phyloP scores from a whole-genome alignment of 2,888 invertebrate genomes.

The Phalera bucephala region DNA sequence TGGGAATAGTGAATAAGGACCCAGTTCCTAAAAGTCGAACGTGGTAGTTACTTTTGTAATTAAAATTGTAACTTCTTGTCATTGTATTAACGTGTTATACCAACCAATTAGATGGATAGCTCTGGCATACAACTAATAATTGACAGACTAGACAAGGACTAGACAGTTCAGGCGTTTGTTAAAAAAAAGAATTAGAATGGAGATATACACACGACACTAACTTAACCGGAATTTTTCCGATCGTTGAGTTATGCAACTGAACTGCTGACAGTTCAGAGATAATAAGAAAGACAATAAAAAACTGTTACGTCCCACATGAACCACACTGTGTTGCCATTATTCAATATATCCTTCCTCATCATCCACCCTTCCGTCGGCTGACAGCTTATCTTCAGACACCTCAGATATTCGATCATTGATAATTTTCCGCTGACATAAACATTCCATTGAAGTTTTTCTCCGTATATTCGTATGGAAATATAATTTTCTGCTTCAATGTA shows the following conservation, averaged over 20 bases:
- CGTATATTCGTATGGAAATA: slow-evolving; percentile 54
- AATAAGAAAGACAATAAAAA: too few species aligned
- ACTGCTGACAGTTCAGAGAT: too few species aligned
- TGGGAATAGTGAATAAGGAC: too few species aligned
- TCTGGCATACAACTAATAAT: too few species aligned
- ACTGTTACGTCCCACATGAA: neutral
- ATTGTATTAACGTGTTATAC: too few species aligned
- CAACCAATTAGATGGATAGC: too few species aligned
- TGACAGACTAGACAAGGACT: too few species aligned
- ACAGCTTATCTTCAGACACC: slow-evolving; percentile 32
- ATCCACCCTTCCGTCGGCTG: slow-evolving; percentile 21
- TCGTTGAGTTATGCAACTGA: too few species aligned
- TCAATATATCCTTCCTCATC: slow-evolving; percentile 32
- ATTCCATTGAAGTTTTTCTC: slow-evolving; percentile 43
- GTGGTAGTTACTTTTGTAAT: slow-evolving; percentile 10
- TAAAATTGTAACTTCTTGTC: neutral
- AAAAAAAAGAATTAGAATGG: too few species aligned
- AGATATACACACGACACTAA: too few species aligned
- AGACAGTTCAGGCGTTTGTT: too few species aligned
- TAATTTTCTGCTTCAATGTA: slow-evolving; percentile 61
- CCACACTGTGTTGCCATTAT: slow-evolving; percentile 23
- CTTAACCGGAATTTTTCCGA: too few species aligned
- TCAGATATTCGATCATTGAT: slow-evolving; percentile 57
- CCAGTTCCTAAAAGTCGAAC: slow-evolving; percentile 11
- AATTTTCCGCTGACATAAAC: slow-evolving; percentile 60